Evolutionary conservation across 2,797 vertebrate genomes (phyloP).

Genomic region (Lacerta viridis): DNA sequence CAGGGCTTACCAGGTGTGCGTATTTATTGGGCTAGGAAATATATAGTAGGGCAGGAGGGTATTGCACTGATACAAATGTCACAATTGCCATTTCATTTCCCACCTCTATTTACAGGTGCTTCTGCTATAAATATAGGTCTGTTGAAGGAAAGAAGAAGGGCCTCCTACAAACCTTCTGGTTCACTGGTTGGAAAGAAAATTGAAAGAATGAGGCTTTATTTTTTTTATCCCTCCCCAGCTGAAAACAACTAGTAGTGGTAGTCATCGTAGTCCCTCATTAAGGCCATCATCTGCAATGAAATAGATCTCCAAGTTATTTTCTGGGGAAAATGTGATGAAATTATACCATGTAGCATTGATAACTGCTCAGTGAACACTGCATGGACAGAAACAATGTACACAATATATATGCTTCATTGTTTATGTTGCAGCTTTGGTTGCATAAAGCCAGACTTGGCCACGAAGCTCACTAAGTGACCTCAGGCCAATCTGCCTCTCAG

Average conservation of each 20-base stretch:
- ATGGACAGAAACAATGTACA: too few species aligned
- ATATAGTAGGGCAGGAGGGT: too few species aligned
- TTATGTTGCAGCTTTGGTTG: too few species aligned
- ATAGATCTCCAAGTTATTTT: neutral
- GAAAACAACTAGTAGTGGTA: too few species aligned
- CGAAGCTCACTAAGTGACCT: too few species aligned
- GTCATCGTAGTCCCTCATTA: too few species aligned
- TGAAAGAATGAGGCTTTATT: neutral
- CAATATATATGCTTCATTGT: too few species aligned
- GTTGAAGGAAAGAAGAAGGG: neutral
- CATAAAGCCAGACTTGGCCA: too few species aligned
- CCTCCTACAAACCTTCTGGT: neutral
- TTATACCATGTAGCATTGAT: too few species aligned
- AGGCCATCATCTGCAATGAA: neutral
- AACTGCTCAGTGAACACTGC: too few species aligned
- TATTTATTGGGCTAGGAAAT: neutral
- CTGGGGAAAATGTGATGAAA: too few species aligned
- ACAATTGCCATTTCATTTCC: neutral
- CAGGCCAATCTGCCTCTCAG: too few species aligned
- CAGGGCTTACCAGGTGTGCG: neutral
- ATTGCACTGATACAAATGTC: neutral
- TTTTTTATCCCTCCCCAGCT: neutral
- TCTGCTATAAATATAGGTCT: conserved; percentile 20
- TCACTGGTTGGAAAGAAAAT: neutral
- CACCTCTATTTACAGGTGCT: conserved; percentile 9